Base-by-base conservation (phyloP, 53 echinoderm and acorn worm species). In the Holothuria leucospilota region DNA sequence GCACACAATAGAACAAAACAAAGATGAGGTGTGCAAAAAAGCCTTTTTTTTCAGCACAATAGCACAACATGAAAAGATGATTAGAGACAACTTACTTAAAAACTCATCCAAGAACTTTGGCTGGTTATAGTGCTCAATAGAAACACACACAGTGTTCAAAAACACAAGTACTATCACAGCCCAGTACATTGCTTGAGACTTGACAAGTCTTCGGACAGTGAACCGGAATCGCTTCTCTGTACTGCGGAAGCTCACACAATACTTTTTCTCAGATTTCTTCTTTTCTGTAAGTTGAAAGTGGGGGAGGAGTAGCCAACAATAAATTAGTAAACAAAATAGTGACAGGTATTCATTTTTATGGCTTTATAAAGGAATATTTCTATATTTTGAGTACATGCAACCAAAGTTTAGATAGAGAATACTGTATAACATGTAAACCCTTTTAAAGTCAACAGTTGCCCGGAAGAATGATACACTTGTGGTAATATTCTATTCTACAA, bases 131-230 rank as follows among this genome's bases (percentile, higher is more conserved):
- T 99, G 99, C 73, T 99, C 99, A 38, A 99, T 92, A 65, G 99
- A 92, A 20, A 95, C 95, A 87, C 99, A 95, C 65, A 93, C 89
- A 20, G 95, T 99, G 87, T 99, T 99, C 53, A 99, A 94, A 74
- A 98, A 99, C 70, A 99, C 99, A 41, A 99, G 92, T 16, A 99
- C 91, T 63, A 99, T 98, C 82, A 99, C 99, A 42, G 91, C 90
- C 99, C 99, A 99, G 87, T 99, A 95, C 90, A 99, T 93, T 34
- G 92, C 93, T 90, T 99, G 99, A 56, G 94, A 90, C 88, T 99
- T 99, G 52, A 99, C 99, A 29, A 90, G 87, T 77, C 92, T 92
- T 34, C 99, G 95, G 29, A 99, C 90, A 49, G 81, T 87, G 82
- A 99, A 96, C 29, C 99, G 95, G 23, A 99, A 72, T 86, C 95